Evolutionary conservation across 2,113 vertebrate genomes (phyloP).

Genomic region (Lutjanus erythropterus): DNA sequence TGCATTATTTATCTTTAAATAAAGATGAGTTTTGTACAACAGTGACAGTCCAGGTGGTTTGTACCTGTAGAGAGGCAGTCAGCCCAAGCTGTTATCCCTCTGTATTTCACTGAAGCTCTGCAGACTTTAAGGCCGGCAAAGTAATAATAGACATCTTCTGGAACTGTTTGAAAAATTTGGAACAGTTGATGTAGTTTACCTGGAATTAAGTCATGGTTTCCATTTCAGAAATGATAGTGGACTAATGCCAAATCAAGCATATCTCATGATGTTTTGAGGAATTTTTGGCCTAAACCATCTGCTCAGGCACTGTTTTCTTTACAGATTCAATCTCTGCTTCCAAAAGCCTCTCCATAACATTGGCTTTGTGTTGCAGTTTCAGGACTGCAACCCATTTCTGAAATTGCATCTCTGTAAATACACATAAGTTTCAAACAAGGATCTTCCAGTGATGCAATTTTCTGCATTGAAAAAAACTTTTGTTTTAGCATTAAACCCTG

Average conservation of each 20-base stretch:
- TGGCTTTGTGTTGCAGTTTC: conserved; percentile 4
- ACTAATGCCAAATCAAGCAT: conserved; percentile 3
- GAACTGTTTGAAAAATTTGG: not conserved
- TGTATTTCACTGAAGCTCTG: not conserved
- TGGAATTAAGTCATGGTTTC: conserved; percentile 52
- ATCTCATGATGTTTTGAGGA: conserved; percentile 22
- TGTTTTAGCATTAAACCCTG: not conserved
- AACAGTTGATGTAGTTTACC: conserved; percentile 23
- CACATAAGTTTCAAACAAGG: conserved; percentile 7
- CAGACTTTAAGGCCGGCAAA: not conserved
- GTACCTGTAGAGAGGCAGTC: conserved; percentile 7
- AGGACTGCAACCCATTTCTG: conserved; percentile 15
- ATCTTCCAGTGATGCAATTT: not conserved
- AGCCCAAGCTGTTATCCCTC: not conserved
- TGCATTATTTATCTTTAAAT: not conserved
- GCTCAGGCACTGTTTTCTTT: conserved; percentile 25
- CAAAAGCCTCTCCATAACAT: conserved; percentile 25
- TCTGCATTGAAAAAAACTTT: not conserved
- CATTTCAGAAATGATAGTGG: conserved; percentile 26
- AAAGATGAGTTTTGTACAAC: not conserved
- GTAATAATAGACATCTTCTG: not conserved
- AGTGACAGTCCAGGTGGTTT: not conserved
- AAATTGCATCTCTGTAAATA: conserved; percentile 31
- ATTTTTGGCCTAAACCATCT: conserved; percentile 20
- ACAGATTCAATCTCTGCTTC: conserved; percentile 3